Evolutionary conservation across 2,113 vertebrate genomes (phyloP).

Genomic region (Callospermophilus lateralis): DNA sequence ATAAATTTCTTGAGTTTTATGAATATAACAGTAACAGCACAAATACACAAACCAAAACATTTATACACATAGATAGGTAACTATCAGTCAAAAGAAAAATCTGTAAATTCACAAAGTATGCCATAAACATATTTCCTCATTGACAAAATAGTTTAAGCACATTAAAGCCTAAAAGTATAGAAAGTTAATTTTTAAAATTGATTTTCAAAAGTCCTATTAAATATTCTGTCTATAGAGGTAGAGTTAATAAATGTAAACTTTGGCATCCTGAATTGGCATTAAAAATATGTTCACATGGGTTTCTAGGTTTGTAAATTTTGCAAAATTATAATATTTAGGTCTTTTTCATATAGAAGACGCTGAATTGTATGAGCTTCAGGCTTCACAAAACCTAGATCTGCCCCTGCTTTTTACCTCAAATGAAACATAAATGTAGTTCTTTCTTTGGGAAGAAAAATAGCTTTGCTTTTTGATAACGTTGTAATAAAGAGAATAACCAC

Average conservation of each 20-base stretch:
- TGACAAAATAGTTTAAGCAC: background rate
- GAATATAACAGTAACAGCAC: background rate
- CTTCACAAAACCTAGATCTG: background rate
- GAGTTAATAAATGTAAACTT: background rate
- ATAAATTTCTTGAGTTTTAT: background rate
- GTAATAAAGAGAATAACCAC: background rate
- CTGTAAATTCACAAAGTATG: background rate
- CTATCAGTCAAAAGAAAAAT: conserved; percentile 7
- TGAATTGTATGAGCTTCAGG: background rate
- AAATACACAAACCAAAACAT: background rate
- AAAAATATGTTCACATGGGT: background rate
- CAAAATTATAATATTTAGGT: conserved; percentile 20
- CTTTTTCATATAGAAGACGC: background rate
- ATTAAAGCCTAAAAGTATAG: background rate
- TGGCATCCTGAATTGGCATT: background rate
- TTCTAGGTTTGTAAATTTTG: background rate
- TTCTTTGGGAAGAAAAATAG: background rate
- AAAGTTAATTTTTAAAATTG: background rate
- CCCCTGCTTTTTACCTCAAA: background rate
- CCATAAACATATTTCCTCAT: background rate
- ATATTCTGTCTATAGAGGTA: background rate
- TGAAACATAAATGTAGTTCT: conserved; percentile 35
- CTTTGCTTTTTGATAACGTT: background rate
- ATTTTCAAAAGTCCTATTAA: background rate
- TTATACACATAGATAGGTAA: background rate